phyloP scores from a whole-genome alignment of 1,140 invertebrate genomes.

The Polyergus mexicanus region DNA sequence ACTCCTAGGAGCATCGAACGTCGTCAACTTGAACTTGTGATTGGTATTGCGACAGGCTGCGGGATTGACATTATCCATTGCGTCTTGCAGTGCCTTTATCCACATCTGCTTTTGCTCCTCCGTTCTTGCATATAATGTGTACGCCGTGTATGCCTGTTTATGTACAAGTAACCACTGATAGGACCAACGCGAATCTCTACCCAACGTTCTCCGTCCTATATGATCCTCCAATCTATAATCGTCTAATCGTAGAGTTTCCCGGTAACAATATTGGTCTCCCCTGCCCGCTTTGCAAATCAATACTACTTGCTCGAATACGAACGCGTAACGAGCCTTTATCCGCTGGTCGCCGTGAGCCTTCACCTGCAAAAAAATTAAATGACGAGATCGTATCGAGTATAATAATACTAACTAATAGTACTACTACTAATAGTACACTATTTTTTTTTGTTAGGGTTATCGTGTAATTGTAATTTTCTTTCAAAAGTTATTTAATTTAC shows the following conservation, averaged over 20 bases:
- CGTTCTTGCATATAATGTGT: conserved; percentile 95
- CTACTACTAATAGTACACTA: no score
- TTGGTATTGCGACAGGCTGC: conserved; percentile 91
- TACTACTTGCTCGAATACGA: conserved; percentile 98
- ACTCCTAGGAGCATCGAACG: conserved; percentile 93
- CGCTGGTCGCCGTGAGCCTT: conserved; percentile 96
- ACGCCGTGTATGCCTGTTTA: conserved; percentile 93
- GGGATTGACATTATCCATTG: conserved; percentile 97
- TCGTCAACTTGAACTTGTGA: conserved; percentile 95
- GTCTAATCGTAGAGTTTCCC: conserved; percentile 93
- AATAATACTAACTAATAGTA: no score
- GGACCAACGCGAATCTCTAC: conserved; percentile 91
- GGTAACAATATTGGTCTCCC: conserved; percentile 97
- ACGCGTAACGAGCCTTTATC: conserved; percentile 95
- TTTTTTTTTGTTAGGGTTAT: not conserved
- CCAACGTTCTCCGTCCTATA: conserved; percentile 88
- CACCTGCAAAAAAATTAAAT: conserved; percentile 83
- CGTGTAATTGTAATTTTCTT: not conserved
- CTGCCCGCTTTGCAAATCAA: conserved; percentile 96
- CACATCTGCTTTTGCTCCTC: conserved; percentile 95
- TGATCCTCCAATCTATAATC: conserved; percentile 96
- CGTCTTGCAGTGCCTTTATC: conserved; percentile 96
- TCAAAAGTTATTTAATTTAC: conserved; percentile 1
- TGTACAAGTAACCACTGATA: conserved; percentile 95
- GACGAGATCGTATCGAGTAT: not conserved